A percentile compares a stretch with the other conserved stretches of the same genome.
Evolutionary conservation across 2,797 vertebrate genomes (phyloP).

Genomic region (Gymnocypris eckloni): DNA sequence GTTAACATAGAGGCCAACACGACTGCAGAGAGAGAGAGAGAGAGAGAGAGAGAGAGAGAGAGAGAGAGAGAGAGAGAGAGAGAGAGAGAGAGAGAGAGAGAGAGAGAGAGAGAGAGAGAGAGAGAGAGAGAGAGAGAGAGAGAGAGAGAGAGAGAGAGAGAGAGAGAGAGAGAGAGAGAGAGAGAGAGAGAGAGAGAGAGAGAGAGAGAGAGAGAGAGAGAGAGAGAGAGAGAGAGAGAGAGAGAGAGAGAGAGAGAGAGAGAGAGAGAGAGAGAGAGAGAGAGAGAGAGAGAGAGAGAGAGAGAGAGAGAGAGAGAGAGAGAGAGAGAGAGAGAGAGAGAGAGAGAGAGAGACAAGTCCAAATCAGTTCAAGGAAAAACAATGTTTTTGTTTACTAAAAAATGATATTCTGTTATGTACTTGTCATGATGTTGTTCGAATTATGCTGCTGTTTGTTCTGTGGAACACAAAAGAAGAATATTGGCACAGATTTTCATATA

Average conservation of each 20-base stretch:
- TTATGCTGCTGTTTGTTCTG: background rate
- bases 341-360: background rate
- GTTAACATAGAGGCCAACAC: conserved; percentile 95
- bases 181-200: too few relatives aligned
- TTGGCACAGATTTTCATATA: background rate
- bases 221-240: too few relatives aligned
- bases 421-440: background rate
- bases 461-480: background rate
- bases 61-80: too few relatives aligned
- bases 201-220: too few relatives aligned
- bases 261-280: too few relatives aligned
- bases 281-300: too few relatives aligned
- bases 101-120: too few relatives aligned
- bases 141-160: too few relatives aligned
- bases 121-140: too few relatives aligned
- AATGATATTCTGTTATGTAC: background rate
- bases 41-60: background rate
- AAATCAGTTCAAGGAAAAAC: background rate
- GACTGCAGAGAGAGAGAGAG: conserved; percentile 73
- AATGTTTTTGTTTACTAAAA: background rate
- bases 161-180: too few relatives aligned
- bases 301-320: background rate
- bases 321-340: background rate
- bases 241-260: background rate
- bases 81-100: too few relatives aligned